Percentiles rank a stretch among this genome's conserved stretches.
Conservation (phyloP, 2,797 vertebrate genomes). For the Xenopus petersii region DNA sequence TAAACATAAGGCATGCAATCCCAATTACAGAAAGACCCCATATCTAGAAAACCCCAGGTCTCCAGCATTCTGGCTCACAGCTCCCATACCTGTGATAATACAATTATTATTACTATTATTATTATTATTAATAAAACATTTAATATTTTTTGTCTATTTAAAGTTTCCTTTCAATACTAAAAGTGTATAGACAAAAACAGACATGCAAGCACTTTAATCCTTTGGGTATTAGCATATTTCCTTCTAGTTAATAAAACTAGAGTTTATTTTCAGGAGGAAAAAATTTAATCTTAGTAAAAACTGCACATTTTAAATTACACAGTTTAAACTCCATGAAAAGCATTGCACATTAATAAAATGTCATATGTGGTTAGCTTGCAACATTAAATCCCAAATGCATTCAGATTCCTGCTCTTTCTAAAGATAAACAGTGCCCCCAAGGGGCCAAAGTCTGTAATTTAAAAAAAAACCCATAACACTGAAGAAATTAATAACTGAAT, state of each 20-base stretch:
- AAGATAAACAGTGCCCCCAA: constrained; percentile 23
- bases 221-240: not conserved
- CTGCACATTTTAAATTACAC: constrained; percentile 1
- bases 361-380: not conserved
- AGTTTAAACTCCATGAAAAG: constrained; percentile 9
- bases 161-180: too few species aligned
- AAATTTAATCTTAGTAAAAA: not conserved
- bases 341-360: constrained; percentile 4
- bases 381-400: not conserved
- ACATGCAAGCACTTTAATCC: not conserved
- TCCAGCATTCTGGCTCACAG: too few species aligned
- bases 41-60: too few species aligned
- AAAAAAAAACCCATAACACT: not conserved
- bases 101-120: too few species aligned
- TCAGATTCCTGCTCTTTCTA: not conserved
- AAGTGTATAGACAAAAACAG: too few species aligned
- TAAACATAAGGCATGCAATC: too few species aligned
- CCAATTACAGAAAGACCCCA: too few species aligned
- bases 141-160: too few species aligned
- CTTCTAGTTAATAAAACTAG: not conserved
- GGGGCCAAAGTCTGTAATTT: constrained; percentile 3
- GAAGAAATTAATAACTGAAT: too few species aligned
- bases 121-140: too few species aligned
- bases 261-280: not conserved
- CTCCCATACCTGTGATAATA: too few species aligned